Conservation (phyloP, 92 coral and sea anemone genomes). For the Chrysogorgia sp. region DNA sequence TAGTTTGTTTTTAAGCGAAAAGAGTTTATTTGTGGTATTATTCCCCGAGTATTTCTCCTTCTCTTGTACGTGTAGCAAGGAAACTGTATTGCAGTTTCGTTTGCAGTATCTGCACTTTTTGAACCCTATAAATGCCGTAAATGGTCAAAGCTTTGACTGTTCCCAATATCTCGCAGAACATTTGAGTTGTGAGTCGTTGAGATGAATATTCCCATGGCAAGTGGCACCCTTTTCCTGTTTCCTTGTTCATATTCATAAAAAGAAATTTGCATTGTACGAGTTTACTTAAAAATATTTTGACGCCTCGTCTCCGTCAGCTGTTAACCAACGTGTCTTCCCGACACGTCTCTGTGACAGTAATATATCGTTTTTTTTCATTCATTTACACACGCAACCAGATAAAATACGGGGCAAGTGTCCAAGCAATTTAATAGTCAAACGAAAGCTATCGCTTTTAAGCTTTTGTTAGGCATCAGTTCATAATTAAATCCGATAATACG, state of each 20-base stretch:
- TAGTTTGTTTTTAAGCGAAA: too few species aligned
- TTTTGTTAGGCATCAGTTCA: not conserved
- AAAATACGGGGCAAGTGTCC: too few species aligned
- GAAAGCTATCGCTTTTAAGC: not conserved
- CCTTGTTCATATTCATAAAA: not conserved
- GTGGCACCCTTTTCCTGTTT: not conserved
- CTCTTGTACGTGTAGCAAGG: too few species aligned
- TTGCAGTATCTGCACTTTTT: not conserved
- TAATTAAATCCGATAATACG: not conserved
- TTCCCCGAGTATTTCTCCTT: too few species aligned
- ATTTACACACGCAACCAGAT: too few species aligned
- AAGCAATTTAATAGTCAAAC: not conserved
- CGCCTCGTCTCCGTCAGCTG: not conserved
- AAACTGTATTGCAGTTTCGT: not conserved
- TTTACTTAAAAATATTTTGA: not conserved
- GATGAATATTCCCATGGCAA: not conserved
- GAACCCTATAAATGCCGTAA: too few species aligned
- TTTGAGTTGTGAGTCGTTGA: not conserved
- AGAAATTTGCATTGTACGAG: too few species aligned
- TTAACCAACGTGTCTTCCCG: too few species aligned
- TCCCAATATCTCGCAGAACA: too few species aligned
- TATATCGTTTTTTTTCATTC: too few species aligned
- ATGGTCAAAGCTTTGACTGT: not conserved
- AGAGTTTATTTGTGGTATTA: too few species aligned
- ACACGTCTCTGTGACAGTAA: too few species aligned